A percentile compares a stretch with the other conserved stretches of the same genome.
Evolutionary conservation across 2,797 vertebrate species (phyloP).

Genomic region (Hippopotamyrus pictus): DNA sequence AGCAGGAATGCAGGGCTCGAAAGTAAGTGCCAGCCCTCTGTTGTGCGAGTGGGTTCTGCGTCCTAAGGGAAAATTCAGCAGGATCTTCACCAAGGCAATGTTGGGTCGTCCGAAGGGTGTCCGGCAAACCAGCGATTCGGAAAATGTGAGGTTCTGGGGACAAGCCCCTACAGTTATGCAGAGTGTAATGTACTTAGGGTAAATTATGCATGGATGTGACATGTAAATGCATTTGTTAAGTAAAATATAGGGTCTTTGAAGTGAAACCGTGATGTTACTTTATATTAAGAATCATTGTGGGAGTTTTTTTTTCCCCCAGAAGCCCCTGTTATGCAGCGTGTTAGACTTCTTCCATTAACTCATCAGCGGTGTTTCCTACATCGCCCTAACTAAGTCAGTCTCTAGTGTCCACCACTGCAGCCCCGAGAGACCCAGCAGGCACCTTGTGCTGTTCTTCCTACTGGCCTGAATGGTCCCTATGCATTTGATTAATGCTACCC

Average conservation of each 20-base stretch:
- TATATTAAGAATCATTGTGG: neutral
- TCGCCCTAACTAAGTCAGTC: constrained; percentile 24
- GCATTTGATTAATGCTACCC: constrained; percentile 51
- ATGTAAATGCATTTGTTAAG: neutral
- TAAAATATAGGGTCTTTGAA: neutral
- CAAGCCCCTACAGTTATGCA: neutral
- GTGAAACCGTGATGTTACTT: neutral
- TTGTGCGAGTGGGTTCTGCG: constrained; percentile 22
- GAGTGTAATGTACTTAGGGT: neutral
- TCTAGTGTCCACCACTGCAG: constrained; percentile 29
- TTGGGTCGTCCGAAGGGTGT: constrained; percentile 15
- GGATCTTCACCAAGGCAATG: neutral
- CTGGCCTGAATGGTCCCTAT: constrained; percentile 26
- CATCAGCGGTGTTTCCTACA: neutral
- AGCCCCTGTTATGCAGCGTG: too few species aligned
- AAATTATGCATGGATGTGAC: neutral
- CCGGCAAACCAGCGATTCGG: neutral
- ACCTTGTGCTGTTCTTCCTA: constrained; percentile 37
- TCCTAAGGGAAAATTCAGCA: constrained; percentile 27
- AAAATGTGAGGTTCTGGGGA: neutral
- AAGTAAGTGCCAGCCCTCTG: constrained; percentile 18
- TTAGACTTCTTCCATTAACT: neutral
- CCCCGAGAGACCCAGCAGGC: constrained; percentile 31
- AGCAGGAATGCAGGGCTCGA: constrained; percentile 31
- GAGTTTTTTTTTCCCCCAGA: constrained; percentile 5